Conservation (phyloP, 2,113 vertebrate species). For the Benitochromis conjunctus region DNA sequence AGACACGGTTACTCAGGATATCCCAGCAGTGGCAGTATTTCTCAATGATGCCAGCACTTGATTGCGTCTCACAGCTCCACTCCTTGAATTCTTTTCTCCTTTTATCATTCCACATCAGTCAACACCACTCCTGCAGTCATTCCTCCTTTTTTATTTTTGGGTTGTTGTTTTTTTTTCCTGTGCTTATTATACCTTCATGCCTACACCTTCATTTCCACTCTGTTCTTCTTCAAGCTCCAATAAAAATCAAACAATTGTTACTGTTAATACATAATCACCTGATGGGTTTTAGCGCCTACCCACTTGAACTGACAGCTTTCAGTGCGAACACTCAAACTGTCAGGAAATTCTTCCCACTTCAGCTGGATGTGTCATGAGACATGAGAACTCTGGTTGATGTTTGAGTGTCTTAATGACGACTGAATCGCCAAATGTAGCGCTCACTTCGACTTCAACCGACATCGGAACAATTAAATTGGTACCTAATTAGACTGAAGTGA, state of each 20-base stretch:
- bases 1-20: background rate
- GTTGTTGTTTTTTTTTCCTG: too few relatives aligned
- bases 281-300: background rate
- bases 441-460: background rate
- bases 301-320: background rate
- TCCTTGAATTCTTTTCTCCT: background rate
- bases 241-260: background rate
- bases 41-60: background rate
- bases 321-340: background rate
- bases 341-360: background rate
- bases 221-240: background rate
- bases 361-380: background rate
- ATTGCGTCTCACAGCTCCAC: background rate
- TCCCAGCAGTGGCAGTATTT: background rate
- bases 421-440: too few relatives aligned
- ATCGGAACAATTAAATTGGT: background rate
- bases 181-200: background rate
- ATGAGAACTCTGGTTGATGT: background rate
- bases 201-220: background rate
- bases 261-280: background rate
- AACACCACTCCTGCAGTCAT: background rate
- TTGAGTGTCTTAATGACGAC: background rate
- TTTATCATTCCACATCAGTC: background rate
- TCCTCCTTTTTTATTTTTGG: background rate
- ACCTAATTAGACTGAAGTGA: background rate